Base-by-base conservation (phyloP, 2,888 invertebrate genomes). In the Agriopis marginaria region DNA sequence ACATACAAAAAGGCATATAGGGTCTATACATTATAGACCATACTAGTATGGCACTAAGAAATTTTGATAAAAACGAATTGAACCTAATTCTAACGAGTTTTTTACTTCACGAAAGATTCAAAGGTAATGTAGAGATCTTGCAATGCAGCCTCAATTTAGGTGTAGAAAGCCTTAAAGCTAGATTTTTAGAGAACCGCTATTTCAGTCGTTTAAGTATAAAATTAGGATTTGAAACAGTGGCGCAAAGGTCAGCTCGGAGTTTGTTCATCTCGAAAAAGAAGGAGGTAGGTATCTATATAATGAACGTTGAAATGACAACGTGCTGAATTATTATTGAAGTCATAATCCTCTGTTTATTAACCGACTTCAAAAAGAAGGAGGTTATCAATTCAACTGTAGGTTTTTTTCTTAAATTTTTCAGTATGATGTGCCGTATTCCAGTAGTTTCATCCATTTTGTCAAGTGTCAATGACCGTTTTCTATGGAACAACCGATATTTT, bases 191-290 rank as follows among this genome's bases (percentile, higher is more conserved):
- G 54, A 73, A 62, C 61, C 61, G 53, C 53, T 61, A 61, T 68
- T 63, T 66, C 60, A 60, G 23, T 66, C 71, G 10, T 42, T 42
- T 44, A 45, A 32, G 11, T 68, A 66, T 65, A 65, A 67, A 63
- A 74, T 74, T 60, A 65, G 61, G 64, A 74, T 72, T 68, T 64
- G 23, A 53, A 51, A 59, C 68, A 65, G 63, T 63, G 65, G 47
- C 66, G 66, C 55, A 63, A 65, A 72, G 66, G 60, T 66, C 60
- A 66, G n/a, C 8, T 54, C 40, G 32, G 56, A 66, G 68, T 64
- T 70, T 62, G 49, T 72, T 72, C 68, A 68, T 66, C 58, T 69
- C 17, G 62, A 50, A 44, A 62, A 70, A 66, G 70, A 66, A 71
- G 42, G 23, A 47, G 44, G 53, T 39, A n/a, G n/a, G n/a, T n/a